Conservation (phyloP, 1,140 invertebrate species). For the Asobara japonica region DNA sequence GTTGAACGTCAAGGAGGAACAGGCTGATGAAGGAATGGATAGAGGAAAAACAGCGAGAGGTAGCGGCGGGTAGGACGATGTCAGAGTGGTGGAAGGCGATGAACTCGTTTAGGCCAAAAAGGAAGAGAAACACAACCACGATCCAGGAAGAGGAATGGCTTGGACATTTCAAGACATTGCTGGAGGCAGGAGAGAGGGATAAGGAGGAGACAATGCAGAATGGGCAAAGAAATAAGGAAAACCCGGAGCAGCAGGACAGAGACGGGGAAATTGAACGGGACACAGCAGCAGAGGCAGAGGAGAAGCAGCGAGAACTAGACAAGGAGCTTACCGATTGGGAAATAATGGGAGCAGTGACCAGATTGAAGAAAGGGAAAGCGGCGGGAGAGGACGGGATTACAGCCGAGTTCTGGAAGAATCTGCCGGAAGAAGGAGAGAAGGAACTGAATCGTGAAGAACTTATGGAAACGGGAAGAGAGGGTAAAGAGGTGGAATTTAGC, state of each 20-base stretch:
- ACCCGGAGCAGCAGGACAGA: neutral
- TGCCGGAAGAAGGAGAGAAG: neutral
- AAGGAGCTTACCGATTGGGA: too few relatives aligned
- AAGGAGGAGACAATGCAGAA: conserved; percentile 12
- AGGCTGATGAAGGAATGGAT: neutral
- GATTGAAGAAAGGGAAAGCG: conserved; percentile 7
- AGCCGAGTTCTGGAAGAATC: neutral
- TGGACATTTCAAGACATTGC: neutral
- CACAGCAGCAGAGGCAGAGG: neutral
- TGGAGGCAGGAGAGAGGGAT: conserved; percentile 9
- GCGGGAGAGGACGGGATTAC: neutral
- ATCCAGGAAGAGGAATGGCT: neutral
- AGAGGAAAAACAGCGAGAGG: neutral
- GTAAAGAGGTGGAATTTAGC: neutral
- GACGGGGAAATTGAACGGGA: neutral
- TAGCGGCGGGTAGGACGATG: conserved; percentile 1
- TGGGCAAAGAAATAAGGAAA: neutral
- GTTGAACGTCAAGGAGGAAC: conserved; percentile 5
- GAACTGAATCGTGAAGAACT: neutral
- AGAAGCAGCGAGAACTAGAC: neutral
- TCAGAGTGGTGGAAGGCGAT: too few relatives aligned
- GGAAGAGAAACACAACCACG: conserved; percentile 1
- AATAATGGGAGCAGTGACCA: too few relatives aligned
- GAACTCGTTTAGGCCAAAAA: conserved; percentile 13
- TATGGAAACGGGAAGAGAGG: neutral